A percentile compares a stretch with the other conserved stretches of the same genome.
phyloP scores from a whole-genome alignment of 2,797 vertebrate genomes.

The Diplodus sargus region DNA sequence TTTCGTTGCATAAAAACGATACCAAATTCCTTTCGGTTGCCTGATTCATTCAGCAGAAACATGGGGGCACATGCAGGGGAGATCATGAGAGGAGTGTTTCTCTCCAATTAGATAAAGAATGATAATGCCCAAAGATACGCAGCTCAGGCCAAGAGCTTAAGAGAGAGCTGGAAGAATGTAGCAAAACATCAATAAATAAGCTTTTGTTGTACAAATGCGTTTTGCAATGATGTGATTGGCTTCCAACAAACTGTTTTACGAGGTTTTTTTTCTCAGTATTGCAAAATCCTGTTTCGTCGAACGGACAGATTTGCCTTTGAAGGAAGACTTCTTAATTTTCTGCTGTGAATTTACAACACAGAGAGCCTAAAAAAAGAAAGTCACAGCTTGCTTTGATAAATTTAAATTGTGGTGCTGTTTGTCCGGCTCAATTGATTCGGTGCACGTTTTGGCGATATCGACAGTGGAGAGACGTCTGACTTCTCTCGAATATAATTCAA shows the following conservation, averaged over 20 bases:
- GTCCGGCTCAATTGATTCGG: too few relatives aligned
- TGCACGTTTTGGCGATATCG: too few relatives aligned
- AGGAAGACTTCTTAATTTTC: conserved; percentile 7
- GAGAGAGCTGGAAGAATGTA: conserved; percentile 36
- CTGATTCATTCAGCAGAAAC: conserved; percentile 36
- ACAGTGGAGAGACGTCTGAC: too few relatives aligned
- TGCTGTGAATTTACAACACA: background rate
- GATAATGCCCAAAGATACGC: conserved; percentile 25
- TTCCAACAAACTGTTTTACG: conserved; percentile 15
- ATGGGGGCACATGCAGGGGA: conserved; percentile 20
- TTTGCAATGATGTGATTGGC: conserved; percentile 52
- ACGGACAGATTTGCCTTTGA: background rate
- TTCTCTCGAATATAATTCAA: too few relatives aligned
- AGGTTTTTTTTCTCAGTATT: conserved; percentile 26
- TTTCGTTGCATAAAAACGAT: conserved; percentile 30
- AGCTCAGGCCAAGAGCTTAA: conserved; percentile 38
- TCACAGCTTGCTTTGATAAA: conserved; percentile 22
- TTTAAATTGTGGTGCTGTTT: background rate
- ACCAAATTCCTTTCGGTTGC: conserved; percentile 9
- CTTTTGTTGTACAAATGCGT: conserved; percentile 51
- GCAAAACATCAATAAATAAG: conserved; percentile 24
- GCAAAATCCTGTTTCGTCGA: conserved; percentile 23
- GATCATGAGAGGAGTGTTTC: conserved; percentile 40
- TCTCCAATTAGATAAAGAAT: conserved; percentile 41
- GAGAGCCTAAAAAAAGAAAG: conserved; percentile 11